Base-by-base conservation (phyloP, 2,888 invertebrate species). In the Holacanthella duospinosa region DNA sequence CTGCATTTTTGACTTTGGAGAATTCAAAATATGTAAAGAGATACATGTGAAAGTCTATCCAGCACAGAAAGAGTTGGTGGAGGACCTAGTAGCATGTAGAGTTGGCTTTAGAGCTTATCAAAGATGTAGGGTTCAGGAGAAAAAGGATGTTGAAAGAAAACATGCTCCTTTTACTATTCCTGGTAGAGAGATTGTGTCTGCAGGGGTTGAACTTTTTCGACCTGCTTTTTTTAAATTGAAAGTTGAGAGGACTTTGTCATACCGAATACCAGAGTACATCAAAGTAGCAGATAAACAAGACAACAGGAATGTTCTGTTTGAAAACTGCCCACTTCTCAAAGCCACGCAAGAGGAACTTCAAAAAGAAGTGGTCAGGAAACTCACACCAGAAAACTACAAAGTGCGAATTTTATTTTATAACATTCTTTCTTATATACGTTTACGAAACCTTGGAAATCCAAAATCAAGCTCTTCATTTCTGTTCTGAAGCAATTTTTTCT, bases 1-100 rank as follows among this genome's bases (percentile, higher is more conserved):
- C 48, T 9, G 12, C 48, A 48, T 48, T 16, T 48, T 48, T 48
- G 48, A 48, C n/a, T 48, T 48, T 48, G 48, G 48, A 48, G 48
- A 48, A n/a, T 48, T 48, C 21, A 9, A 48, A 48, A 48, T 48
- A 9, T 48, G n/a, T 21, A 48, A 48, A 21, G 48, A 48, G 21
- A 9, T 48, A 9, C 48, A 21, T 9, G 48, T 48, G 19, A 48
- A 21, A 48, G 21, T 48, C 12, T 16, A 16, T 48, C 48, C 48
- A 48, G 21, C 19, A 9, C 19, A 48, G 21, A 21, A 48, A 21
- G 48, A 48, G 16, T 21, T 48, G 4, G 48, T 48, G 4, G 19
- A 21, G 19, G 21, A 48, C n/a, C 48, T 48, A 21, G n/a, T 48
- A 21, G 12, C 48, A 9, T 16, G n/a, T n/a, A 9, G 48, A 4